Evolutionary conservation across 2,888 invertebrate genomes (phyloP).

Genomic region (Cheilosia vulpina): DNA sequence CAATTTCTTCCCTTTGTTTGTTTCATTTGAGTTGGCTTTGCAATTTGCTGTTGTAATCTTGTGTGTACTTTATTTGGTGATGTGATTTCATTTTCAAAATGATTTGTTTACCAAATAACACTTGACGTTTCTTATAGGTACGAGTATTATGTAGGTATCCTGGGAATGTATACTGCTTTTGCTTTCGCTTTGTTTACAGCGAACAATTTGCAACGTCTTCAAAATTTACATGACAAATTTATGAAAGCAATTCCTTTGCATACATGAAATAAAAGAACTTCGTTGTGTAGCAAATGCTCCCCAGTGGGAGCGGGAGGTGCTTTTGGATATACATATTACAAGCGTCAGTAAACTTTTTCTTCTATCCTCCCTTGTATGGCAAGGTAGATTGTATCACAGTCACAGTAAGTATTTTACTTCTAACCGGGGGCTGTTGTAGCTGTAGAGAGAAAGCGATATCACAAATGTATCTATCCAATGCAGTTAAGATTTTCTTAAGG

Average conservation of each 20-base stretch:
- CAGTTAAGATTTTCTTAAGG: no score
- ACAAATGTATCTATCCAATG: no score
- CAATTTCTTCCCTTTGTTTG: background rate
- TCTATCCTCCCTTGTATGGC: background rate
- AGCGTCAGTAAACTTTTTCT: background rate
- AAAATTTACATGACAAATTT: slow-evolving; percentile 1
- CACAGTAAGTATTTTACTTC: background rate
- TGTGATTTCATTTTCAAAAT: slow-evolving; percentile 7
- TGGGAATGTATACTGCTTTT: background rate
- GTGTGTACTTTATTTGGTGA: background rate
- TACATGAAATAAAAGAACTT: background rate
- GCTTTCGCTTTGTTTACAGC: background rate
- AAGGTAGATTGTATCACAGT: background rate
- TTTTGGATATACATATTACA: background rate
- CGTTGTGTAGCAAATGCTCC: background rate
- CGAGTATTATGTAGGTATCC: background rate
- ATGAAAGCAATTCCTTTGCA: background rate
- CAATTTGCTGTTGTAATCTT: background rate
- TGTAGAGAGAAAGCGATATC: no score
- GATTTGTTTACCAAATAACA: background rate
- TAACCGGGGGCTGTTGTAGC: no score
- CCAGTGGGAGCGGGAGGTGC: background rate
- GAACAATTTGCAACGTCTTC: background rate
- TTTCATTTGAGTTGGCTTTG: background rate
- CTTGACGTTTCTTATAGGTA: background rate